Base-by-base conservation (phyloP, 2,113 vertebrate species). In the Xiphorhynchus elegans region DNA sequence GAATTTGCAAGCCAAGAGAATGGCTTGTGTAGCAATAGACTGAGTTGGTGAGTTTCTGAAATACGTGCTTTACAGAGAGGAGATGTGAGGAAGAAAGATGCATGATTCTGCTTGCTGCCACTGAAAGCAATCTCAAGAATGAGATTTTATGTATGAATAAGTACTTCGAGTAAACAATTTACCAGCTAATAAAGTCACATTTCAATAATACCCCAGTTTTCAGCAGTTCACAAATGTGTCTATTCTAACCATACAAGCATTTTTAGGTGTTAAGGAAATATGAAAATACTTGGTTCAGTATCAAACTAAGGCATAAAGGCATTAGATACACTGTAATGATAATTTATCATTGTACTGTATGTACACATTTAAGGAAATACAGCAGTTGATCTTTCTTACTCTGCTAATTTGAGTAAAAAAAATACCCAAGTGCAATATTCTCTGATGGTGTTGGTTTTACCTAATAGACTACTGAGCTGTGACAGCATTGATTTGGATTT, bases 201-300 rank as follows among this genome's bases (percentile, higher is more conserved):
- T 77, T 60, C 25, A 63, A 16, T 67, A 59, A 59, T 47, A 46
- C 12, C 29, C 7, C 5, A 0, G 12, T 75, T 95, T 80, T 87
- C 23, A 89, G 4, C 19, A 47, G 16, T 16, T 87, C 0, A 0
- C 10, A 89, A 21, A 46, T 58, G 3, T 50, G 9, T 53, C 44
- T 83, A 0, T 68, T 94, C 26, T 63, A 17, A 25, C 4, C 3
- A 39, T 39, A 17, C 11, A 40, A 20, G 16, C 17, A 17, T 70
- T 87, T 94, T 69, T 72, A 79, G 60, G 18, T 53, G 12, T 53
- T 87, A 66, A 58, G 55, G 75, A 85, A 73, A 50, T 13, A 39
- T 3, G 3, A 56, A 84, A 46, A 68, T 59, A 20, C 2, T 44
- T 58, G 10, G 5, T 82, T 89, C 46, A 28, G 40, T 62, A 74